Base-by-base conservation (phyloP, 2,113 vertebrate species). In the Gallinago jamesoni region DNA sequence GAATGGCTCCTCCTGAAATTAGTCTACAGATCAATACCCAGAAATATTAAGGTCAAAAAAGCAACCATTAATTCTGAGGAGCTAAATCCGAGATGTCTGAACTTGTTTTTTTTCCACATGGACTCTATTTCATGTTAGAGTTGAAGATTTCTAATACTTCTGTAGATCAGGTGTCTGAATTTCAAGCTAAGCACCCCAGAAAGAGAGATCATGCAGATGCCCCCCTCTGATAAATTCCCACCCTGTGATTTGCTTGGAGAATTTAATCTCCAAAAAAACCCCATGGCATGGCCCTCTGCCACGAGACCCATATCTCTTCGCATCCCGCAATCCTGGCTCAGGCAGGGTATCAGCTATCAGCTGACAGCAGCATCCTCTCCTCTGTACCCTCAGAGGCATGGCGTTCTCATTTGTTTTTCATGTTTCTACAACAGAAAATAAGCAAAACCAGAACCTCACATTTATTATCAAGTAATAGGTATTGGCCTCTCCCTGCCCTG, bases 341-440 rank as follows among this genome's bases (percentile, higher is more conserved):
- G 0, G 5, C 33, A n/a, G 39, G 48, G 48, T 8, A 18, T 22
- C 63, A 23, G 1, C 24, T 7, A 10, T 4, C 66, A 31, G 45
- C 59, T 17, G 55, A 12, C 68, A 66, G 53, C 11, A 4, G 6
- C 39, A 77, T 18, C 62, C 14, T 68, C 37, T 68, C 22, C 80
- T 22, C 35, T 6, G 0, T 1, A 2, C 47, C 2, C 1, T 0
- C n/a, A 15, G 24, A 43, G 11, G 13, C 12, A 27, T 1, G 12
- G 23, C 66, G 35, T 15, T 43, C 33, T 13, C 21, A 21, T 79
- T 31, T 22, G 39, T 21, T 48, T 53, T 55, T 8, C 48, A 33
- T 2, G 8, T 47, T 78, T 62, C 41, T 48, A 77, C 63, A 45
- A 1, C 60, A 79, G 10, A 33, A 90, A 57, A 53, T 1, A 17